A percentile compares a stretch with the other conserved stretches of the same genome.
phyloP scores from a whole-genome alignment of 2,113 vertebrate species.

The Eretmochelys imbricata region DNA sequence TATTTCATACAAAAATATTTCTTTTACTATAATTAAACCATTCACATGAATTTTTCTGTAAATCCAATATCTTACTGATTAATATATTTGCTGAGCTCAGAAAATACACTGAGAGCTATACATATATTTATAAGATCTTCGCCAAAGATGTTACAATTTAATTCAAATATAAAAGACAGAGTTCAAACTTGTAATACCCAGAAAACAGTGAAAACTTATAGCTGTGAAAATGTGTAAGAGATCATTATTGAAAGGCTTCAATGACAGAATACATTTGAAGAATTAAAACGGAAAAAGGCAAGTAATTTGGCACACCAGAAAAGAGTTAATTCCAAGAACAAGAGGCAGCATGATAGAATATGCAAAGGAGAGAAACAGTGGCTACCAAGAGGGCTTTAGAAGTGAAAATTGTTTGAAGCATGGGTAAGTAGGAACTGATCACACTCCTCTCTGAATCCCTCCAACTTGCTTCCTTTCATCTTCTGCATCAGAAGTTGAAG shows the following conservation, averaged over 20 bases:
- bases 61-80: too few species aligned
- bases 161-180: too few species aligned
- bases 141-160: too few species aligned
- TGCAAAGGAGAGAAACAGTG: background rate
- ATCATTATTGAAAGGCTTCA: background rate
- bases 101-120: too few species aligned
- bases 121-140: too few species aligned
- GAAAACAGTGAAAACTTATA: too few species aligned
- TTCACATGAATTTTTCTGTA: too few species aligned
- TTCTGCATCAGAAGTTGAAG: background rate
- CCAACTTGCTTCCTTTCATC: background rate
- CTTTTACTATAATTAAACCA: too few species aligned
- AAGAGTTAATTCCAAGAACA: background rate
- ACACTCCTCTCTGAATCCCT: fast-evolving
- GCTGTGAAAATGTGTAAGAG: too few species aligned
- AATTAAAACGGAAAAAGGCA: background rate
- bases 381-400: background rate
- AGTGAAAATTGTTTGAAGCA: background rate
- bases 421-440: background rate
- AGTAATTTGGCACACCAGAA: background rate
- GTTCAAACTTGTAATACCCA: too few species aligned
- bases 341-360: background rate
- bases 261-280: background rate
- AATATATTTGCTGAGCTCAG: too few species aligned
- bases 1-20: too few species aligned